A percentile compares a stretch with the other conserved stretches of the same genome.
phyloP scores from a whole-genome alignment of 1,140 invertebrate genomes.

The Dryas iulia region DNA sequence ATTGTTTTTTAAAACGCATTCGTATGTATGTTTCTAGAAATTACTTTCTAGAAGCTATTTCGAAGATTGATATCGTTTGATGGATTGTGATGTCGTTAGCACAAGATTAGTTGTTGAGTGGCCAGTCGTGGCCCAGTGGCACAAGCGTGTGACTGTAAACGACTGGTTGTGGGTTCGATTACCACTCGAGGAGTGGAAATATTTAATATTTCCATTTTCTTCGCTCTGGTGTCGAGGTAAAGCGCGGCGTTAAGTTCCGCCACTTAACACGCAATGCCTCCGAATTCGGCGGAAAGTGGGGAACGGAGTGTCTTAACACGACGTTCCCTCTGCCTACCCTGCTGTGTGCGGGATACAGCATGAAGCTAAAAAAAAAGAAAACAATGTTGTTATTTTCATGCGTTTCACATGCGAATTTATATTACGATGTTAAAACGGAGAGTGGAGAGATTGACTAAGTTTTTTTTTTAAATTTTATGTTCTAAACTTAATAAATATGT shows the following conservation, averaged over 20 bases:
- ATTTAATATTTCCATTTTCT: not conserved
- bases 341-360: not conserved
- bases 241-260: not conserved
- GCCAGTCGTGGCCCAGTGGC: not conserved
- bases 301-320: not conserved
- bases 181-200: not conserved
- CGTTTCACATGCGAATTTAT: too few species aligned
- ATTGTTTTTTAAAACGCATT: not conserved
- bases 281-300: not conserved
- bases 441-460: too few species aligned
- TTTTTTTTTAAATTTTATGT: too few species aligned
- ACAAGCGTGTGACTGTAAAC: not conserved
- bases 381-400: not conserved
- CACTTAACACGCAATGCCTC: not conserved
- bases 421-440: too few species aligned
- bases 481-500: too few species aligned
- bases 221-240: not conserved
- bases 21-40: not conserved
- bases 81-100: too few species aligned
- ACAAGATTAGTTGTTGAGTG: too few species aligned
- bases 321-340: not conserved
- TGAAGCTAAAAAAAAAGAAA: not conserved
- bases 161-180: not conserved
- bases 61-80: not conserved
- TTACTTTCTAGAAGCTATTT: not conserved